phyloP scores from a whole-genome alignment of 2,888 invertebrate genomes.

The Aquatica leii region DNA sequence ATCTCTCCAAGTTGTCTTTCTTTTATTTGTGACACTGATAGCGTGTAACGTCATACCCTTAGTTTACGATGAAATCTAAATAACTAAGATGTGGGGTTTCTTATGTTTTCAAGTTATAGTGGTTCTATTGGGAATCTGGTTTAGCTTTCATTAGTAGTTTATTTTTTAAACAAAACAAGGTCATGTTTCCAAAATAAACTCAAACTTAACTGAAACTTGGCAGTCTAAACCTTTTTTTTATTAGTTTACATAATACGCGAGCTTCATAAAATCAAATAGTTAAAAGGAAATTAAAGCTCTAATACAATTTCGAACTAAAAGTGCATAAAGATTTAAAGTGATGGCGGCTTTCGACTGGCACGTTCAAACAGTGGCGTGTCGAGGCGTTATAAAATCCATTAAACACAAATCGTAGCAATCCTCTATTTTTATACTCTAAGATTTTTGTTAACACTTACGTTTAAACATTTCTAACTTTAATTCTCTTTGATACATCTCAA shows the following conservation, averaged over 20 bases:
- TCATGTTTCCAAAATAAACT: background rate
- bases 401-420: slow-evolving; percentile 20
- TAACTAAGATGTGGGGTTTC: background rate
- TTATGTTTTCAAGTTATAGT: background rate
- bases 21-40: slow-evolving; percentile 8
- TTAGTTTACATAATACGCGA: too few relatives aligned
- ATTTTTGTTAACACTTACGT: slow-evolving; percentile 21
- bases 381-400: slow-evolving; percentile 24
- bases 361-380: slow-evolving; percentile 19
- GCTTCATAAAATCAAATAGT: too few relatives aligned
- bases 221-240: too few relatives aligned
- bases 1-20: background rate
- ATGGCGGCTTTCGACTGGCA: slow-evolving; percentile 12
- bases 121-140: background rate
- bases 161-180: background rate
- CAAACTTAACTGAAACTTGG: too few relatives aligned
- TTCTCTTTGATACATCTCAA: slow-evolving; percentile 29
- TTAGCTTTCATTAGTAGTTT: background rate
- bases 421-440: slow-evolving; percentile 19
- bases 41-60: background rate
- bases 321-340: too few relatives aligned
- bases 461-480: slow-evolving; percentile 24
- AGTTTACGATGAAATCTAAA: background rate
- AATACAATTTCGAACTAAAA: too few relatives aligned
- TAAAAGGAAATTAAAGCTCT: too few relatives aligned